Conservation (phyloP, 2,888 invertebrate genomes). For the Lochmaea capreae region DNA sequence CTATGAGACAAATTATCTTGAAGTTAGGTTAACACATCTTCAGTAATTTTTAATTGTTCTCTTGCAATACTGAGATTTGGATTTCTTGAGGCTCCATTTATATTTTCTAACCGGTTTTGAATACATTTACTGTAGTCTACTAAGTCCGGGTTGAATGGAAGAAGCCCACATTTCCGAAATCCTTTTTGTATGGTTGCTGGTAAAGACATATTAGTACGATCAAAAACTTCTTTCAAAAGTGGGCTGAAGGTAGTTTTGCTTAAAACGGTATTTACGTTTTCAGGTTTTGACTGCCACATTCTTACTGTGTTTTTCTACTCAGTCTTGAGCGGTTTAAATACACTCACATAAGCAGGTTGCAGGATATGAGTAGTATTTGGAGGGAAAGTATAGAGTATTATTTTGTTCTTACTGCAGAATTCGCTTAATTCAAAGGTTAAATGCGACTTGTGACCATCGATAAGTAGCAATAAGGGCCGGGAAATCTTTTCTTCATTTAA, state of each 20-base stretch:
- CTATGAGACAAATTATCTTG: too few relatives aligned
- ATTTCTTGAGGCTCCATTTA: too few relatives aligned
- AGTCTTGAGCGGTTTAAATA: neutral
- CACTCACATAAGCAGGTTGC: neutral
- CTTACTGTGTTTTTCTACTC: neutral
- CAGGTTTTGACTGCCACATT: neutral
- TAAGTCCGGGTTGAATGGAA: too few relatives aligned
- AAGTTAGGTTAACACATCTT: too few relatives aligned
- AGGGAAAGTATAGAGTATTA: conserved; percentile 26
- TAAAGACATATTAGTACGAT: neutral
- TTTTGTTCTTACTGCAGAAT: conserved; percentile 29
- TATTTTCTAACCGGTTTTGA: too few relatives aligned
- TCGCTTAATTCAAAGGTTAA: conserved; percentile 33
- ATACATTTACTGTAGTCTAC: too few relatives aligned
- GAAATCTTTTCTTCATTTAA: too few relatives aligned
- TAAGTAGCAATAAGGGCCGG: conserved; percentile 33
- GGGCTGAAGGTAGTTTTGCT: neutral
- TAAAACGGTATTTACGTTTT: neutral
- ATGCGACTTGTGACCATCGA: conserved; percentile 41
- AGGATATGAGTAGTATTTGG: too few relatives aligned
- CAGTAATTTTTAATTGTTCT: too few relatives aligned
- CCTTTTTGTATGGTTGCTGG: too few relatives aligned
- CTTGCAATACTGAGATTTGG: too few relatives aligned
- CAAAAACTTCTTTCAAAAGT: conserved; percentile 10
- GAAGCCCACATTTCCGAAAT: too few relatives aligned